Base-by-base conservation (phyloP, 2,888 invertebrate species). In the Cyclophora punctaria region DNA sequence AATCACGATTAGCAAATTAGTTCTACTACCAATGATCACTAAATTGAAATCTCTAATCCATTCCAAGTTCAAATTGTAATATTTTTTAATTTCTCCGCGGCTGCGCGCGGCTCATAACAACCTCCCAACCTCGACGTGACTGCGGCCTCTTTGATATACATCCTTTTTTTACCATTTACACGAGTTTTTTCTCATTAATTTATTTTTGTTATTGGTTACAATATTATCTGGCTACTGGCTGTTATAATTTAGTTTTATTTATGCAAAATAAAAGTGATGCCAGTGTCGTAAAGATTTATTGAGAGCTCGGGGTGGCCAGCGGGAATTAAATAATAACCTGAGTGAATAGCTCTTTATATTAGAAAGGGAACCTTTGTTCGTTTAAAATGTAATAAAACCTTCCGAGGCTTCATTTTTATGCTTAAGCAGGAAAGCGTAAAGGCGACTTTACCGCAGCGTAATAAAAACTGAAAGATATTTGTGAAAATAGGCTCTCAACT, bases 211-310 rank as follows among this genome's bases (percentile, higher is more conserved):
- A 80, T 83, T 83, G 80, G 82, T 80, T 78, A 85, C 83, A 83
- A 84, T 83, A 82, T 83, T 77, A 82, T 80, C 78, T 66, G 80
- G 75, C 85, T 84, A 87, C 87, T 88, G 83, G 78, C 73, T 76
- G 75, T 80, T 81, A 80, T 87, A 83, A 87, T 84, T 86, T 80
- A 74, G 79, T 83, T 83, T 86, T 85, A 83, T 87, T 86, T 84
- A 87, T 86, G 87, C 86, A 84, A 87, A 87, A 87, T 84, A 80
- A 84, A 83, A 80, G 73, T 79, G 76, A 78, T 77, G 75, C 71
- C 62, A 56, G 47, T 54, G 67, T 66, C 69, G 66, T 73, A 63
- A 75, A 79, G 86, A 87, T 86, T 85, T 87, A 87, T 83, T 68
- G 71, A 55, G 66, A 64, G 62, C 69, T 69, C 63, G 68, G 67